Base-by-base conservation (phyloP, 2,888 invertebrate genomes). In the Plutella xylostella region DNA sequence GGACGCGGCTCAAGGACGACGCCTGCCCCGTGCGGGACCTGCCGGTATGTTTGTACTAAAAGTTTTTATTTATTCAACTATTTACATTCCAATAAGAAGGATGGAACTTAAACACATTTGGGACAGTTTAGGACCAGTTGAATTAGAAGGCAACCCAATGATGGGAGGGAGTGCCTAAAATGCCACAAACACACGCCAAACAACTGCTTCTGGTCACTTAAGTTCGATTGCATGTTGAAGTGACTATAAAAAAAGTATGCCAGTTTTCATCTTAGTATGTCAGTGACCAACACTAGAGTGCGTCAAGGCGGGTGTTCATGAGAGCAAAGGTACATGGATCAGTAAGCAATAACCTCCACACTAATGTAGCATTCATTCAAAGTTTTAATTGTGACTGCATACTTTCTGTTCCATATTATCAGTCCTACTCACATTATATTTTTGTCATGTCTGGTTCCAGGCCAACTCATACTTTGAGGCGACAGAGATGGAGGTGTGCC, bases 1-100 rank as follows among this genome's bases (percentile, higher is more conserved):
- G 61, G 30, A 55, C 53, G 22, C 51, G 62, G 19, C 54, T 63
- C 4, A 56, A 56, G 21, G 59, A 60, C 25, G 56, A 61, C 42
- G 60, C 60, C 3, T 43, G 45, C 9, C 63, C 65, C n/a, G 47
- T 55, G 1, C 53, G 52, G 30, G 45, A 42, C 19, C 54, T 64
- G 45, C 63, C 63, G 17, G 64, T 64, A 45, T 54, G 58, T 55
- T n/a, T 25, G n/a, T 22, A 33, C 3, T 33, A 14, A 33, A 2
- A 15, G n/a, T 30, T 11, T 25, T 25, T 25, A 25, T 25, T 11
- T 25, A 25, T 25, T 5, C 5, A 25, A 11, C 25, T 25, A 25
- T 7, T 11, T 25, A 5, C 5, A 25, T 11, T 25, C 5, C 9
- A 25, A 25, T 25, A 7, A n/a, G n/a, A n/a, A n/a, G n/a, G n/a